These are phyloP conservation scores for Zoanthus sansibaricus DNA, from an alignment of 92 coral and sea anemone genomes.

Conservation along the genomic window DNA sequence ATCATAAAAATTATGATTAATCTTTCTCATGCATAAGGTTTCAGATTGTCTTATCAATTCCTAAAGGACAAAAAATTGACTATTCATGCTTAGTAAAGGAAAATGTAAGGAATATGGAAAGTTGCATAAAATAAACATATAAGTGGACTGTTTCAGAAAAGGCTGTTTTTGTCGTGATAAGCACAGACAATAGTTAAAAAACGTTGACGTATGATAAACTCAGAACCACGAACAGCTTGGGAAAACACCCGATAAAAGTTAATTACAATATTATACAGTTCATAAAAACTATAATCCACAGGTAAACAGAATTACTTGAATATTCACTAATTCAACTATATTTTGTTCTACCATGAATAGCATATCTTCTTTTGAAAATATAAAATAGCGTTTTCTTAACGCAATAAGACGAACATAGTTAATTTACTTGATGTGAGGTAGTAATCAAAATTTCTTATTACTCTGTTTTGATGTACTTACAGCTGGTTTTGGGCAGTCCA, in stretches of 20 bases:
- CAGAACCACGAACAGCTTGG: neutral
- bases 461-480: slow-evolving; percentile 65
- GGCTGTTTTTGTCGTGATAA: neutral
- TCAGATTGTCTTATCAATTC: slow-evolving; percentile 20
- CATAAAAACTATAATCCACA: slow-evolving; percentile 34
- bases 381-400: neutral
- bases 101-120: slow-evolving; percentile 14
- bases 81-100: slow-evolving; percentile 5
- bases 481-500: slow-evolving; percentile 87
- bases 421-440: neutral
- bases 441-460: neutral
- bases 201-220: neutral
- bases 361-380: neutral
- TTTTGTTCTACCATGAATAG: slow-evolving; percentile 6
- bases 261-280: slow-evolving; percentile 27
- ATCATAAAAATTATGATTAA: neutral
- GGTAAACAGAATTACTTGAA: slow-evolving; percentile 3
- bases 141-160: slow-evolving; percentile 9
- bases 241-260: slow-evolving; percentile 29
- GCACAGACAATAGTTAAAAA: neutral
- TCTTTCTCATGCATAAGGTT: neutral
- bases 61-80: slow-evolving; percentile 18
- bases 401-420: neutral
- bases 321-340: neutral
- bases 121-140: slow-evolving; percentile 1